Base-by-base conservation (phyloP, 2,888 invertebrate species). In the Fragum fragum region DNA sequence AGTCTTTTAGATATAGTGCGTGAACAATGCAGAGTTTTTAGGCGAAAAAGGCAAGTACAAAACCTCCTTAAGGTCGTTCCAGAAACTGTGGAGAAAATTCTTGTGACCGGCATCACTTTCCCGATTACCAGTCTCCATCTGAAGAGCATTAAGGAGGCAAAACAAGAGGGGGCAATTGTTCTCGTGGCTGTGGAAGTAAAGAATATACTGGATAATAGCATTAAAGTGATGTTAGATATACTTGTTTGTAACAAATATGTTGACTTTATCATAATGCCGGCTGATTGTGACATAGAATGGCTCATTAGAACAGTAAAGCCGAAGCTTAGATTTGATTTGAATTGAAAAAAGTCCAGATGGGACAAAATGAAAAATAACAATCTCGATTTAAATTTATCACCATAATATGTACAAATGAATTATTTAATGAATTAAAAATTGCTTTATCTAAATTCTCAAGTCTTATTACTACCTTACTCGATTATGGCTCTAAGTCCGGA, bases 1-100 rank as follows among this genome's bases (percentile, higher is more conserved):
- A 36, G 32, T 11, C 23, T 79, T 23, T 11, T 79, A 23, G 75
- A 79, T 11, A 53, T 79, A 1, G 32, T 74, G 6, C 55, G n/a
- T 7, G 63, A 59, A 21, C 42, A 9, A 21, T 61, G 29, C 1
- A 63, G 1, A 0, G 63, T 52, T 6, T 21, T 73, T 28, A 63
- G 23, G 29, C 47, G 21, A 7, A 52, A 18, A 52, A 23, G 21
- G 18, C 63, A 73, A n/a, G 26, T 73, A 0, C 18, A 28, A 23
- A 73, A 73, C 21, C 39, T 73, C 0, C 26, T 42, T 18, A n/a
- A 55, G 11, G 0, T 73, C 16, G 16, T 73, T 18, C 29, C 32
- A 9, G 39, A 16, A 1, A 14, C 14, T 3, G 28, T 6, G 1
- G n/a, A 11, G 7, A 42, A 42, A n/a, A 42, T 63, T 16, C 61